phyloP scores from a whole-genome alignment of 1,140 invertebrate genomes.

The Oreohelix idahoensis region DNA sequence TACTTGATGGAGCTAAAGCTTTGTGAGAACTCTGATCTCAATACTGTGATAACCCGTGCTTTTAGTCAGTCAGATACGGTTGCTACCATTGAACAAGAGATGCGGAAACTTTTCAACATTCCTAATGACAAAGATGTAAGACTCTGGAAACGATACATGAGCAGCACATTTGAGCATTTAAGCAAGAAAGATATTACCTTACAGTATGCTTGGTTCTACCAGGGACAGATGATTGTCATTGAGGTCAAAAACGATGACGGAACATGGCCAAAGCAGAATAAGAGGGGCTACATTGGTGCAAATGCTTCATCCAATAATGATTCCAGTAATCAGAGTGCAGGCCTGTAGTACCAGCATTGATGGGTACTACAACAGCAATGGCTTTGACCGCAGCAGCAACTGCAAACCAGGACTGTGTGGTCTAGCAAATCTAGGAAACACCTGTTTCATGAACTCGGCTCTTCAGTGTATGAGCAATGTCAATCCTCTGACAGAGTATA shows the following conservation, averaged over 20 bases:
- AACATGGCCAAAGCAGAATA: constrained; percentile 74
- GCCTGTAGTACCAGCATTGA: constrained; percentile 40
- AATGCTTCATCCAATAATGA: constrained; percentile 8
- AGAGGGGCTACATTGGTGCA: constrained; percentile 21
- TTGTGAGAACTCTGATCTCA: constrained; percentile 73
- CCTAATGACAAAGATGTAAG: constrained; percentile 71
- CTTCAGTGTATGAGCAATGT: constrained; percentile 89
- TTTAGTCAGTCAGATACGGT: constrained; percentile 74
- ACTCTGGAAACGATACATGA: constrained; percentile 75
- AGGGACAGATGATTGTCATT: constrained; percentile 73
- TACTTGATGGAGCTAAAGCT: constrained; percentile 75
- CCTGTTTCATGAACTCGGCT: constrained; percentile 80
- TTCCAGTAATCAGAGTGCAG: neutral
- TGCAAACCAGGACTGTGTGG: constrained; percentile 77
- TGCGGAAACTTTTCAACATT: constrained; percentile 72
- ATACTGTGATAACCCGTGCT: constrained; percentile 64
- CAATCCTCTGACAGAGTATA: constrained; percentile 81
- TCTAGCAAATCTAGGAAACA: constrained; percentile 79
- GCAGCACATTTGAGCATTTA: constrained; percentile 73
- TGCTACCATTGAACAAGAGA: constrained; percentile 73
- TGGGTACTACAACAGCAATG: constrained; percentile 46
- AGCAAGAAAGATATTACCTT: constrained; percentile 72
- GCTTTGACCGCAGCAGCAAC: constrained; percentile 56
- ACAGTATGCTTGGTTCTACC: constrained; percentile 73
- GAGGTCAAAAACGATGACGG: constrained; percentile 75